These are phyloP conservation scores for Hystrix cristata DNA, from an alignment of 2,113 vertebrate species.

Conservation along the genomic window DNA sequence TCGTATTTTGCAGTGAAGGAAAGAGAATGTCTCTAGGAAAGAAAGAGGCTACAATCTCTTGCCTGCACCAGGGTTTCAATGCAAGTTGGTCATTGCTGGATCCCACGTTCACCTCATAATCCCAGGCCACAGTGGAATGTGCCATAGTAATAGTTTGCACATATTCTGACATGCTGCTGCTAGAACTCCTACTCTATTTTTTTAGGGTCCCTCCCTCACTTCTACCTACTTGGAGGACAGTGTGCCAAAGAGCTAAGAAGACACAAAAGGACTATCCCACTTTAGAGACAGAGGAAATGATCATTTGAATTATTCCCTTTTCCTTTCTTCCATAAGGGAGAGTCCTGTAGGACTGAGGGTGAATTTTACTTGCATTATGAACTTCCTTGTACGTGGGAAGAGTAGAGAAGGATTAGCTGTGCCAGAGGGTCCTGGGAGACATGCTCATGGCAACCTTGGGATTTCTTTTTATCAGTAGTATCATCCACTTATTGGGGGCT, in stretches of 20 bases:
- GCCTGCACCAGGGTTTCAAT: neutral
- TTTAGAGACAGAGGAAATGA: neutral
- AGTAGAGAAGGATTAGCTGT: neutral
- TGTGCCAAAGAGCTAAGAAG: neutral
- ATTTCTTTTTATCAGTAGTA: neutral
- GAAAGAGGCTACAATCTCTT: neutral
- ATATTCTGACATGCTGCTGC: rapidly evolving
- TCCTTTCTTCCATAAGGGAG: neutral
- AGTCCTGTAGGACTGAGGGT: rapidly evolving
- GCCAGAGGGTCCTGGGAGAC: neutral
- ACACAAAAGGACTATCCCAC: neutral
- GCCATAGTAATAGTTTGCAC: rapidly evolving
- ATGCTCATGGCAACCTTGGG: rapidly evolving
- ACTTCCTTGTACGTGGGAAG: neutral
- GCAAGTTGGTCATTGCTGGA: neutral
- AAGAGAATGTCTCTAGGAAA: neutral
- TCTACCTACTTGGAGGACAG: neutral
- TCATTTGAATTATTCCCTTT: neutral
- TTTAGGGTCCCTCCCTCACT: neutral
- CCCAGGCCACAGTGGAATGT: neutral
- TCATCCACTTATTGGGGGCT: neutral
- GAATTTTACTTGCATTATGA: neutral
- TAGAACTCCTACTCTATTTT: too few species aligned
- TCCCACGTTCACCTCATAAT: neutral
- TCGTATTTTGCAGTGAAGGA: neutral